A percentile compares a stretch with the other conserved stretches of the same genome.
Conservation (phyloP, 2,888 invertebrate genomes). For the Entomobrya proxima region DNA sequence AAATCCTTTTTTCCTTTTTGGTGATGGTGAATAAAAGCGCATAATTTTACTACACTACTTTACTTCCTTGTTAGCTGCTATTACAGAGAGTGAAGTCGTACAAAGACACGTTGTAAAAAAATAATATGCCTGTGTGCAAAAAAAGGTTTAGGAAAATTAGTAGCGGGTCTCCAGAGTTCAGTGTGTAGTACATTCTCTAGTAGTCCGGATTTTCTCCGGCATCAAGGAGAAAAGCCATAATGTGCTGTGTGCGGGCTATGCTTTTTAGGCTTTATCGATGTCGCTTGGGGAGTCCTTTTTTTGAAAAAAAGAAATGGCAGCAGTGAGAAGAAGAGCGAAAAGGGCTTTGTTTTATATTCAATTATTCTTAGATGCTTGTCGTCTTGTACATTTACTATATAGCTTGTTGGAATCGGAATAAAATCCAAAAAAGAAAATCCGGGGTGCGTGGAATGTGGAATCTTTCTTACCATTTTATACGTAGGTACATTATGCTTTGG, state of each 20-base stretch:
- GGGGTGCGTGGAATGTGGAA: no score
- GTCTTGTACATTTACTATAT: no score
- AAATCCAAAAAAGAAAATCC: no score
- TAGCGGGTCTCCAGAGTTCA: no score
- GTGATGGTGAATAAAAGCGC: not conserved
- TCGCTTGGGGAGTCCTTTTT: not conserved
- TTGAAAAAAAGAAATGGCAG: not conserved
- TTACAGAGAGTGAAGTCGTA: not conserved
- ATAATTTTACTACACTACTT: not conserved
- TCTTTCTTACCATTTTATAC: no score
- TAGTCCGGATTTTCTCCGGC: no score
- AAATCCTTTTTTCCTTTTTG: not conserved
- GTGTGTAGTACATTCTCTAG: no score
- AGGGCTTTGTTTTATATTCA: conserved; percentile 49
- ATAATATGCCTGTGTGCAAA: not conserved
- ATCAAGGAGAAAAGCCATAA: no score
- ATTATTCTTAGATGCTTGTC: conserved; percentile 1
- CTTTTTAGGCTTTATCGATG: not conserved
- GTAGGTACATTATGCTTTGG: not conserved
- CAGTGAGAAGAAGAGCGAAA: not conserved
- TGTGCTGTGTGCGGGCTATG: no score
- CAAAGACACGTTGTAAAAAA: not conserved
- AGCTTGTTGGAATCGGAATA: no score
- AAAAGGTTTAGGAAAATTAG: not conserved
- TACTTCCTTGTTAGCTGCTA: not conserved